Percentiles rank a stretch among this genome's conserved stretches.
These are phyloP conservation scores for Acanthosepion lycidas DNA, from an alignment of 2,888 invertebrate species.

Conservation along the genomic window DNA sequence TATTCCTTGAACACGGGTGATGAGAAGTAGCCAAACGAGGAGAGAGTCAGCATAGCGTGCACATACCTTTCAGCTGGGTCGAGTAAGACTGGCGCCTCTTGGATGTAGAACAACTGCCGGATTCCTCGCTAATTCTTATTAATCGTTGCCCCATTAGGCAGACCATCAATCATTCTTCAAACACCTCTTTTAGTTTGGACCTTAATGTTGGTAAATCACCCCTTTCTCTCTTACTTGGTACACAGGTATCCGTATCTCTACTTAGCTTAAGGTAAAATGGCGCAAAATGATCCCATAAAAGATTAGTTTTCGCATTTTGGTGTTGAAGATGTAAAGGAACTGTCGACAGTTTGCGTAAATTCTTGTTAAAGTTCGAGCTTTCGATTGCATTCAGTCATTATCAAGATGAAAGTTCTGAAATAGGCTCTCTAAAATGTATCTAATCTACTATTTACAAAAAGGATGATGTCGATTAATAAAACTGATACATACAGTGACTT, in stretches of 20 bases:
- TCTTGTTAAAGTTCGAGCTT: no score
- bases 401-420: no score
- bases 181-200: conserved; percentile 18
- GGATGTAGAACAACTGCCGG: background rate
- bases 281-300: background rate
- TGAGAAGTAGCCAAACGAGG: background rate
- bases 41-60: background rate
- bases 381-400: no score
- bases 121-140: background rate
- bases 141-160: conserved; percentile 33
- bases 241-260: conserved; percentile 12
- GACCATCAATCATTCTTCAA: background rate
- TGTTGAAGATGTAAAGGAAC: no score
- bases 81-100: background rate
- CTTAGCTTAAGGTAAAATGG: background rate
- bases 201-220: background rate
- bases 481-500: no score
- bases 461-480: no score
- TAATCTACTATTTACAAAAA: no score
- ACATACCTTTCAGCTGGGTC: conserved; percentile 14
- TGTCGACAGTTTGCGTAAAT: no score
- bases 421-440: no score
- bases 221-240: background rate
- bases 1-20: background rate
- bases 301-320: no score